A percentile compares a stretch with the other conserved stretches of the same genome.
These are phyloP conservation scores for Dendrolimus houi DNA, from an alignment of 2,888 invertebrate genomes.

Conservation along the genomic window DNA sequence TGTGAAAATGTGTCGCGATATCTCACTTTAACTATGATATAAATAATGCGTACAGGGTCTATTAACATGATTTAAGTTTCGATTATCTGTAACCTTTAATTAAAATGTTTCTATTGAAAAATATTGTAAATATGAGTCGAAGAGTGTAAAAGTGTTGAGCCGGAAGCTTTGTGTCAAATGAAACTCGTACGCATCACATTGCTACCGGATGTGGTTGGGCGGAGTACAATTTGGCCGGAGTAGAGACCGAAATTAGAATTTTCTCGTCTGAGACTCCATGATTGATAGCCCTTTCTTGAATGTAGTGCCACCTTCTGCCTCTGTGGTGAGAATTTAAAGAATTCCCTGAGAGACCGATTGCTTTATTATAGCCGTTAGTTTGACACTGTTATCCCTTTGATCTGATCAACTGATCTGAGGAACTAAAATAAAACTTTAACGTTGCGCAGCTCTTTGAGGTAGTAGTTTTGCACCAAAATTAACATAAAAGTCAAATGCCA, in stretches of 20 bases:
- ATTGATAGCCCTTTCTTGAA: constrained; percentile 33
- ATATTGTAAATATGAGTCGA: no score
- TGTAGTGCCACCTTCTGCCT: not conserved
- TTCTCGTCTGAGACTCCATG: constrained; percentile 32
- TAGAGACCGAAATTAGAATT: constrained; percentile 45
- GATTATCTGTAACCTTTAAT: no score
- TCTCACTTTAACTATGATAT: not conserved
- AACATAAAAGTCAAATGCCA: not conserved
- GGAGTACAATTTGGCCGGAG: constrained; percentile 41
- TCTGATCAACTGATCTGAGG: constrained; percentile 11
- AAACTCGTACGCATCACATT: constrained; percentile 33
- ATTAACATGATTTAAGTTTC: no score
- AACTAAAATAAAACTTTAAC: constrained; percentile 5
- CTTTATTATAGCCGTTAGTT: constrained; percentile 20
- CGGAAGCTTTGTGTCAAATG: constrained; percentile 46
- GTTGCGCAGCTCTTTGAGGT: not conserved
- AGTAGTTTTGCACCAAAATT: not conserved
- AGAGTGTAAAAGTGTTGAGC: constrained; percentile 22
- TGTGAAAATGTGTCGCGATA: not conserved
- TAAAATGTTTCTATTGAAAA: no score
- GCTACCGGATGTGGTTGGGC: constrained; percentile 42
- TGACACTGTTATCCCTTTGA: constrained; percentile 19
- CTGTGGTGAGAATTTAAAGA: constrained; percentile 16
- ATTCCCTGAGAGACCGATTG: constrained; percentile 25
- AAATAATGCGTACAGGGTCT: not conserved